Base-by-base conservation (phyloP, 2,888 invertebrate species). In the Acronicta aceris region DNA sequence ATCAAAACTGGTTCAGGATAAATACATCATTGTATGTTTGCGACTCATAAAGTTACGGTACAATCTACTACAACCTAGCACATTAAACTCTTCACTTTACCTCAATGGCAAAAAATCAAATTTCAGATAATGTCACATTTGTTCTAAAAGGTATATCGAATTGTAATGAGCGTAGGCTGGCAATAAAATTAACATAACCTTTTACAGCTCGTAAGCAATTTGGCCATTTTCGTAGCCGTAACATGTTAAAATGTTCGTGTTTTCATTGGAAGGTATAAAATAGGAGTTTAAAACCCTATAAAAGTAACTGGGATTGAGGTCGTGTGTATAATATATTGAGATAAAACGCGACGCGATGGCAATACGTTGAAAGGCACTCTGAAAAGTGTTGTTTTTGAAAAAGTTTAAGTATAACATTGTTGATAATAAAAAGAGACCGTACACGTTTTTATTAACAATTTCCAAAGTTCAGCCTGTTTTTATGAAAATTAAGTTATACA, bases 111-210 rank as follows among this genome's bases (percentile, higher is more conserved):
- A 59, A 65, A 71, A 48, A 57, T 45, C 69, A 60, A 56, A 72
- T 59, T 65, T 61, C n/a, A 66, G 53, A 67, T 67, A 66, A 71
- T 59, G 57, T 64, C 66, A 63, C 50, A 65, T 66, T 61, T 51
- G 46, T 38, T 38, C 38, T 50, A 65, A 42, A 30, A 36, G 45
- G 57, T 52, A 53, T 65, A 75, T 66, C 65, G 75, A 73, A 65
- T 71, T 66, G 52, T 61, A 68, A 63, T 68, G 55, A 64, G 65
- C 57, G 59, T 70, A 74, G 63, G 71, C 56, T 46, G 59, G 77
- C 74, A 77, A 83, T 87, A 83, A 87, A 86, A 87, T 84, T 77
- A 84, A 77, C 86, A 81, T 82, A 78, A 79, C 77, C 67, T 81
- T 83, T 86, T 79, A 81, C 75, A 74, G 72, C 69, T 72, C 76